Conservation (phyloP, 2,797 vertebrate genomes). For the Vultur gryphus region DNA sequence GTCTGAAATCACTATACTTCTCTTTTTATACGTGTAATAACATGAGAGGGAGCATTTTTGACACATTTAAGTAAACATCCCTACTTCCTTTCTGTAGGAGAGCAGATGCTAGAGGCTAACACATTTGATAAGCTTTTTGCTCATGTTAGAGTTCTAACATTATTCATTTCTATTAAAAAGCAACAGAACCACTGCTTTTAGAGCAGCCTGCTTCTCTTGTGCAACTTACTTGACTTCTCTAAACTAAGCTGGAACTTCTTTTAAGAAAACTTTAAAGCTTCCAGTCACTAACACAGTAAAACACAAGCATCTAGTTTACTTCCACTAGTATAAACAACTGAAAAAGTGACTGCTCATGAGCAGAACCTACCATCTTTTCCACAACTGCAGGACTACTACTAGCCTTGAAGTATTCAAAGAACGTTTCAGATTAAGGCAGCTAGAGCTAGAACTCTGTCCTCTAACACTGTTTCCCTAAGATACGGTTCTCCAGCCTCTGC, state of each 20-base stretch:
- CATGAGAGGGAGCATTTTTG: accelerated
- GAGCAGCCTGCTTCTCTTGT: neutral
- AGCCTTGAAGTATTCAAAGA: neutral
- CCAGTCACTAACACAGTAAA: neutral
- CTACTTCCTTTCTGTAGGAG: neutral
- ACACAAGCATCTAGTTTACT: neutral
- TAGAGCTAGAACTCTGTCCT: neutral
- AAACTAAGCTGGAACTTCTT: neutral
- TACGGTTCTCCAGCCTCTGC: neutral
- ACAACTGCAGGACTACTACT: neutral
- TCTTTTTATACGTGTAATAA: neutral
- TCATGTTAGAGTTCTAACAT: neutral
- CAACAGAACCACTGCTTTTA: neutral
- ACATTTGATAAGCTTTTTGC: neutral
- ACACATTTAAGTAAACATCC: neutral
- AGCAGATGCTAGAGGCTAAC: neutral
- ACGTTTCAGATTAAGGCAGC: neutral
- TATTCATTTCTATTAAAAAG: neutral
- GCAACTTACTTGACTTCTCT: neutral
- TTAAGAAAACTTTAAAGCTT: neutral
- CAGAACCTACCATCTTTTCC: neutral
- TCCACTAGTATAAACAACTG: neutral
- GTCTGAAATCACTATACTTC: neutral
- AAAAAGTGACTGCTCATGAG: neutral
- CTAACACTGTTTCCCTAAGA: neutral